Percentiles rank a stretch among this genome's conserved stretches.
These are phyloP conservation scores for Oligia strigilis DNA, from an alignment of 2,888 invertebrate genomes.

Conservation along the genomic window DNA sequence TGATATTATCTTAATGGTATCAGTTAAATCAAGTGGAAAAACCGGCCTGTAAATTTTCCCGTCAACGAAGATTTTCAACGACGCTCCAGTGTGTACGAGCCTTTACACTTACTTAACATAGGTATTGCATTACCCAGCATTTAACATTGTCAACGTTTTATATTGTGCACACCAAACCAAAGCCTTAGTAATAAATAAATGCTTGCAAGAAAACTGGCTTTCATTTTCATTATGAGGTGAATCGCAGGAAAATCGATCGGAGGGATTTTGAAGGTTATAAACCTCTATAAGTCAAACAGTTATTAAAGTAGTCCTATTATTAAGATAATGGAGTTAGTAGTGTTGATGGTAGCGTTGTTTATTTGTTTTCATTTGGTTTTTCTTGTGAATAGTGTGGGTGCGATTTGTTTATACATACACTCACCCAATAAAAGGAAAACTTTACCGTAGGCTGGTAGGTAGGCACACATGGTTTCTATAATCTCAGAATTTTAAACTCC, in stretches of 20 bases:
- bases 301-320: conserved; percentile 28
- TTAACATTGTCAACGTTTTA: conserved; percentile 48
- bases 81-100: conserved; percentile 20
- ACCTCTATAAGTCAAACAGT: not conserved
- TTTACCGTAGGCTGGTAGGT: no score
- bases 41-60: no score
- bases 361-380: not conserved
- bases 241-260: conserved; percentile 35
- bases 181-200: conserved; percentile 55
- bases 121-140: conserved; percentile 51
- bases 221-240: conserved; percentile 37
- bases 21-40: not conserved
- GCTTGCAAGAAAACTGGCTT: conserved; percentile 52
- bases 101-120: conserved; percentile 48
- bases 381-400: not conserved
- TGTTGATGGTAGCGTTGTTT: not conserved
- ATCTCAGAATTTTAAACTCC: not conserved
- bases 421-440: not conserved
- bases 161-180: conserved; percentile 52
- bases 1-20: not conserved
- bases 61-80: not conserved
- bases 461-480: not conserved
- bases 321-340: conserved; percentile 14
- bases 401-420: not conserved
- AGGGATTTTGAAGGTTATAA: conserved; percentile 34